Evolutionary conservation across 2,888 invertebrate species (phyloP).

Genomic region (Hanleya hanleyi): DNA sequence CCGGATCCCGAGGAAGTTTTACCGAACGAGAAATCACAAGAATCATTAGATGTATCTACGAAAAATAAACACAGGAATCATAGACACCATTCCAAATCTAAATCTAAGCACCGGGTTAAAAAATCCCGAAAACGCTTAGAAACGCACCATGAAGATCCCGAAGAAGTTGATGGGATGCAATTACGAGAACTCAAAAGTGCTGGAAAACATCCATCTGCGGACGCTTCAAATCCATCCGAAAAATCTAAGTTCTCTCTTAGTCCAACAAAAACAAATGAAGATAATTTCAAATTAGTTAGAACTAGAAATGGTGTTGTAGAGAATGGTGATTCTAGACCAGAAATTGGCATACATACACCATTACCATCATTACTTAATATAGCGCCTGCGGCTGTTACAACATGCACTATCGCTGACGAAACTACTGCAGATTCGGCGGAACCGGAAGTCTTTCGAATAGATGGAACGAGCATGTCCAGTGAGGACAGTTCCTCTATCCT

Average conservation of each 20-base stretch:
- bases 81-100: neutral
- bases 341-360: neutral
- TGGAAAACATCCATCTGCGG: neutral
- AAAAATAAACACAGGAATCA: neutral
- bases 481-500: neutral
- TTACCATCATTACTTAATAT: too few relatives aligned
- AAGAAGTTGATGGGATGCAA: neutral
- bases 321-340: too few relatives aligned
- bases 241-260: too few relatives aligned
- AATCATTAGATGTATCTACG: neutral
- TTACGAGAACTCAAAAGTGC: neutral
- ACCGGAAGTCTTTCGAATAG: too few relatives aligned
- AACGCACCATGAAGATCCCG: neutral
- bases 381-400: too few relatives aligned
- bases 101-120: neutral
- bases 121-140: neutral
- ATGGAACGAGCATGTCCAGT: neutral
- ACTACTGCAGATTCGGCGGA: too few relatives aligned
- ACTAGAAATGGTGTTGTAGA: too few relatives aligned
- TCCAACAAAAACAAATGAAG: too few relatives aligned
- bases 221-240: neutral
- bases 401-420: too few relatives aligned
- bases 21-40: neutral
- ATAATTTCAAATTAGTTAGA: too few relatives aligned
- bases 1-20: neutral